Evolutionary conservation across 2,888 invertebrate species (phyloP), one percentile per base, ranked within the genome.

Genomic region (Eudasyphora cyanicolor): DNA sequence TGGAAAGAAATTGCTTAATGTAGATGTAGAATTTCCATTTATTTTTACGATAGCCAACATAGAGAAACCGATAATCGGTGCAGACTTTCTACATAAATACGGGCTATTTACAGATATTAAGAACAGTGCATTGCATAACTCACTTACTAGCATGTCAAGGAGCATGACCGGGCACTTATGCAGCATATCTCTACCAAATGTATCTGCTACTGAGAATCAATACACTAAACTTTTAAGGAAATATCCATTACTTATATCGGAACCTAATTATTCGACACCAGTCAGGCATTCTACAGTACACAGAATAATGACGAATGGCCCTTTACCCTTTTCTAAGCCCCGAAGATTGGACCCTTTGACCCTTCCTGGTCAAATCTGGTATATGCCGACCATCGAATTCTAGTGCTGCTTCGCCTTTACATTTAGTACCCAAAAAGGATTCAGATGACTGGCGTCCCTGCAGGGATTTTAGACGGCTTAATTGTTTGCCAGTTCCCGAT

Each of bases 371-470:
- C 17, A 35, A 38, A 38, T 67, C 21, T 8, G 38, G 67, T 17
- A 67, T 67, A n/a, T 35, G 38, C n/a, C 32, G 38, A 19, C 21
- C 67, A 17, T 67, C 42, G 35, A 67, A 21, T 38, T 42, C 67
- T n/a, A n/a, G n/a, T n/a, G n/a, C n/a, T n/a, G n/a, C n/a, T n/a
- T n/a, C n/a, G n/a, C n/a, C n/a, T n/a, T n/a, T n/a, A n/a, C n/a
- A n/a, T n/a, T n/a, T n/a, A n/a, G n/a, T n/a, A n/a, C n/a, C n/a
- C 32, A 27, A 64, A 64, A 32, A 32, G 35, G 32, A 64, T 8
- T 17, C 19, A 10, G 3, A 32, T 64, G 64, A 29, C 10, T 29
- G 64, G 64, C 64, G 32, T 64, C 64, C 32, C 2, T 29, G 64
- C n/a, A 32, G 64, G 19, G 64, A 64, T 32, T 27, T 64, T 64